Percentiles rank a stretch among this genome's conserved stretches.
Evolutionary conservation across 2,113 vertebrate genomes (phyloP).

Genomic region (Nothocercus nigrocapillus): DNA sequence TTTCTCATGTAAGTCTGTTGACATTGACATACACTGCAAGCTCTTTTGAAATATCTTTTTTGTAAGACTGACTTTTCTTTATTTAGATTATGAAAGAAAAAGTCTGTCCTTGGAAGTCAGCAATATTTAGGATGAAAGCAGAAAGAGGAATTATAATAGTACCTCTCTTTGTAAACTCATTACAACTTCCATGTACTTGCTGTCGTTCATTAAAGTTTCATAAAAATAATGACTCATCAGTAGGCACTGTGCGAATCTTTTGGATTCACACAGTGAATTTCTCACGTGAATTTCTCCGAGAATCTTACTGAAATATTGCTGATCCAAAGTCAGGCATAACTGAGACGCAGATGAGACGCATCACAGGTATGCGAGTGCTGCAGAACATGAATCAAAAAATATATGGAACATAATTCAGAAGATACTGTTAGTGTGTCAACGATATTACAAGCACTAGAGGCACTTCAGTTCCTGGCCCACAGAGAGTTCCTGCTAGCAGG

Average conservation of each 20-base stretch:
- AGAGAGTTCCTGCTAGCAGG: background rate
- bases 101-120: background rate
- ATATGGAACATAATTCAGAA: slow-evolving; percentile 23
- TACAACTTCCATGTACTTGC: background rate
- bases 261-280: background rate
- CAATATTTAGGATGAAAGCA: background rate
- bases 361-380: slow-evolving; percentile 1
- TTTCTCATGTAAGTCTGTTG: background rate
- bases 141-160: background rate
- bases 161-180: background rate
- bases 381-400: background rate
- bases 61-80: background rate
- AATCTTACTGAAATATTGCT: background rate
- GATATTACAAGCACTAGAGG: background rate
- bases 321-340: background rate
- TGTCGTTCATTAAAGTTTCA: background rate
- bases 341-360: background rate
- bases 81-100: background rate
- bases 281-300: slow-evolving; percentile 1
- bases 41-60: background rate
- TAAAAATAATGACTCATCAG: background rate
- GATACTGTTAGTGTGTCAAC: background rate
- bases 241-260: background rate
- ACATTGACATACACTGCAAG: background rate
- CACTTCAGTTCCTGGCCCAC: background rate